These are phyloP conservation scores for Vanessa atalanta DNA, from an alignment of 1,140 invertebrate genomes.

Conservation along the genomic window DNA sequence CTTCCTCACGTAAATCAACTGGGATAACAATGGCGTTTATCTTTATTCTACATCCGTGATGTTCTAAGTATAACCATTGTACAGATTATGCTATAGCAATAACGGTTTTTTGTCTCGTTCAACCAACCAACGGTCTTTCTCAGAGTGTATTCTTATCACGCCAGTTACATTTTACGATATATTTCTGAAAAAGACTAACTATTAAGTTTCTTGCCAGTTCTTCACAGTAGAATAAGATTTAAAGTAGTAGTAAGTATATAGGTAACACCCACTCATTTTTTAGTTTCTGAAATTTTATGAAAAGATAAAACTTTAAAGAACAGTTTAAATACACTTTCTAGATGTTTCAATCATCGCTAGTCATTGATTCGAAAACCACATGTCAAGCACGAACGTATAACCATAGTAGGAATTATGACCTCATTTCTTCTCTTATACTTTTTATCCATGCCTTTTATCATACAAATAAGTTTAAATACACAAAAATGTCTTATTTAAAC, in stretches of 20 bases:
- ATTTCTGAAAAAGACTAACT: too few species aligned
- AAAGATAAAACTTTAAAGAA: too few species aligned
- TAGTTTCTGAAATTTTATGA: too few species aligned
- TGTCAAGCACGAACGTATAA: slow-evolving; percentile 13
- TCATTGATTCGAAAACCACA: slow-evolving; percentile 19
- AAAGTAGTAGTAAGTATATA: too few species aligned
- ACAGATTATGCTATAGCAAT: neutral
- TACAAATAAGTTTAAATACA: too few species aligned
- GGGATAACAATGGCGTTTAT: slow-evolving; percentile 1
- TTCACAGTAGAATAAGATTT: too few species aligned
- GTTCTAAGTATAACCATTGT: neutral
- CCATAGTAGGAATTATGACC: slow-evolving; percentile 22
- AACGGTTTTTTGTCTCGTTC: neutral
- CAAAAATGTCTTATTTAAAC: neutral
- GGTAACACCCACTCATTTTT: too few species aligned
- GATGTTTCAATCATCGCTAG: neutral
- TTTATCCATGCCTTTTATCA: neutral
- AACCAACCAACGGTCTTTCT: too few species aligned
- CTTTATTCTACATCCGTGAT: slow-evolving; percentile 2
- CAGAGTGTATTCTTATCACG: too few species aligned
- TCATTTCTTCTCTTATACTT: neutral
- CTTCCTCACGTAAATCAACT: slow-evolving; percentile 4
- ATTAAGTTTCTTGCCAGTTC: too few species aligned
- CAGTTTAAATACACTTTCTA: neutral
- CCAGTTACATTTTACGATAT: too few species aligned